Evolutionary conservation across 2,113 vertebrate genomes (phyloP), one percentile per base, ranked within the genome.

Genomic region (Vulpes ferrilata): DNA sequence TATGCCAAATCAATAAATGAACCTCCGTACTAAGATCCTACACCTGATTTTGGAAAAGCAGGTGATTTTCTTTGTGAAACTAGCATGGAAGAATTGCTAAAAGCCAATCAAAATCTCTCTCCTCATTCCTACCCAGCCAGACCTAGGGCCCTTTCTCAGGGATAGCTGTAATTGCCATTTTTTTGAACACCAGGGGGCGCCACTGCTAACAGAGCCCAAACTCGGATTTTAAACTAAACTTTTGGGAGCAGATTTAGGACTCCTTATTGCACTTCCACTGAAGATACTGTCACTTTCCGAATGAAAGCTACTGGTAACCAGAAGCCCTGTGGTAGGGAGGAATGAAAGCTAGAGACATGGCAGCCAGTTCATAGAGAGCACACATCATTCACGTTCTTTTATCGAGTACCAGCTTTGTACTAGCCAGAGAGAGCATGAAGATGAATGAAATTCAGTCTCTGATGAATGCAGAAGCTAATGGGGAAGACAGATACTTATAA

Each of bases 121-220:
- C 23, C 10, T 73, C 19, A n/a, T 93, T 76, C 60, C 4, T 64
- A 38, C 10, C 1, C 30, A 59, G 86, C 57, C 73, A 92, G 30
- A 38, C 15, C 20, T 43, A 73, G 69, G 62, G 71, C n/a, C 23
- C 30, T 55, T 85, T 94, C 69, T 83, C 71, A 90, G 38, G 0
- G 10, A 85, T 64, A 81, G 30, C 12, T 30, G 83, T 87, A 65
- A 7, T 95, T 98, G 32, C 80, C 35, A 74, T 32, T 89, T 84
- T 84, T 96, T 96, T 93, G 90, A 64, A 97, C 97, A 95, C 95
- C 90, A 98, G 96, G 95, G 90, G 17, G 90, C 74, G 25, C 95
- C 74, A 95, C 90, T 69, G 87, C 71, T 62, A 97, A 88, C 6
- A n/a, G 30, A 59, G 59, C 43, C 11, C 57, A 82, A 81, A 93